These are phyloP conservation scores for Cephus sareptanus DNA, from an alignment of 2,888 invertebrate genomes.

Conservation along the genomic window DNA sequence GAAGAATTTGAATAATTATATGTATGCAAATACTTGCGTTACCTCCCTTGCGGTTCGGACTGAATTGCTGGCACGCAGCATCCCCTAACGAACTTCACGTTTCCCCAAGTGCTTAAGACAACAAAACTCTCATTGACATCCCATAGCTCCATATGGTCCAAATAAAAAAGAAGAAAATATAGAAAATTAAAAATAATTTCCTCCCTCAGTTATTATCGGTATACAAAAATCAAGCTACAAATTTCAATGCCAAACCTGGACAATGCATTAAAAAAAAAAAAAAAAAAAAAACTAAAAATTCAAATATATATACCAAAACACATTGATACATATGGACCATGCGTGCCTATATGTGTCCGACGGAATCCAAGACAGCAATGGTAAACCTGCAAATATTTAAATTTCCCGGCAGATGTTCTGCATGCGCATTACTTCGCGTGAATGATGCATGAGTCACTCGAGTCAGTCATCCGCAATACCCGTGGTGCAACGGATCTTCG, in stretches of 20 bases:
- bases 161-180: background rate
- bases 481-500: background rate
- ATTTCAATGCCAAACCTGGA: no score
- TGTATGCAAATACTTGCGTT: slow-evolving; percentile 48
- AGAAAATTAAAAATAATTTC: no score
- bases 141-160: background rate
- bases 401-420: background rate
- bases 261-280: no score
- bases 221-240: no score
- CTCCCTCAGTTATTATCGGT: no score
- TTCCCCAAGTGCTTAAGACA: slow-evolving; percentile 42
- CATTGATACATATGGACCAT: background rate
- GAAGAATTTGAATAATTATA: slow-evolving; percentile 57
- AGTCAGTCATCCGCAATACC: background rate
- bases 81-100: slow-evolving; percentile 47
- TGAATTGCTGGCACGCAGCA: slow-evolving; percentile 49
- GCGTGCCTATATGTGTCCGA: background rate
- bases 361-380: background rate
- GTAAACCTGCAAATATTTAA: background rate
- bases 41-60: slow-evolving; percentile 25
- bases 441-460: background rate
- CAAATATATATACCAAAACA: background rate
- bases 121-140: slow-evolving; percentile 28
- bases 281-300: no score
- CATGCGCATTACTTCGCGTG: background rate